phyloP scores from a whole-genome alignment of 1,140 invertebrate genomes.

The Cepaea nemoralis region DNA sequence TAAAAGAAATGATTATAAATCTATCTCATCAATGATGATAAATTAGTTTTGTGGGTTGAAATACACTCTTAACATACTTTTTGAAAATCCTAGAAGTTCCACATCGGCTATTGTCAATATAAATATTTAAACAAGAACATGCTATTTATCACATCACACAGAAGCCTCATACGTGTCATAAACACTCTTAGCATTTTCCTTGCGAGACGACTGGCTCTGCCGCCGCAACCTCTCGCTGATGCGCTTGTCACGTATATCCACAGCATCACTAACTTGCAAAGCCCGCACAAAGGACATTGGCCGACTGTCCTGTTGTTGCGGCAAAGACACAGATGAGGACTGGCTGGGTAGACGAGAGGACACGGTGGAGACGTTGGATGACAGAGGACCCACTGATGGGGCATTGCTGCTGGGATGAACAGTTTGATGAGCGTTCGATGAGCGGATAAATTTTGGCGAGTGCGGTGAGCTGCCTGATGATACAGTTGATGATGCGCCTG shows the following conservation, averaged over 20 bases:
- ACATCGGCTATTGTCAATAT: background rate
- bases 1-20: too few species aligned
- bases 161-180: slow-evolving; percentile 97
- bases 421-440: slow-evolving; percentile 4
- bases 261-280: slow-evolving; percentile 86
- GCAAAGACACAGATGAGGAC: slow-evolving; percentile 35
- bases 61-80: too few species aligned
- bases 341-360: slow-evolving; percentile 33
- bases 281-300: slow-evolving; percentile 94
- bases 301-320: slow-evolving; percentile 67
- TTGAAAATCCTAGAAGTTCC: background rate
- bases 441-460: background rate
- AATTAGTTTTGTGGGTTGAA: too few species aligned
- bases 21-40: too few species aligned
- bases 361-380: slow-evolving; percentile 36
- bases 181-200: slow-evolving; percentile 85
- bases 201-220: slow-evolving; percentile 69
- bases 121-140: background rate
- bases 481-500: background rate
- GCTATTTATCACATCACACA: slow-evolving; percentile 72
- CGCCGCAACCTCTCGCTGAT: slow-evolving; percentile 45
- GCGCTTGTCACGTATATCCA: slow-evolving; percentile 48
- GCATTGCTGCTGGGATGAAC: slow-evolving; percentile 33
- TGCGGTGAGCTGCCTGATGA: slow-evolving; percentile 26
- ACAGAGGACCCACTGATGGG: background rate